Conservation (phyloP, 1,140 invertebrate species). For the Plectrocnemia conspersa region DNA sequence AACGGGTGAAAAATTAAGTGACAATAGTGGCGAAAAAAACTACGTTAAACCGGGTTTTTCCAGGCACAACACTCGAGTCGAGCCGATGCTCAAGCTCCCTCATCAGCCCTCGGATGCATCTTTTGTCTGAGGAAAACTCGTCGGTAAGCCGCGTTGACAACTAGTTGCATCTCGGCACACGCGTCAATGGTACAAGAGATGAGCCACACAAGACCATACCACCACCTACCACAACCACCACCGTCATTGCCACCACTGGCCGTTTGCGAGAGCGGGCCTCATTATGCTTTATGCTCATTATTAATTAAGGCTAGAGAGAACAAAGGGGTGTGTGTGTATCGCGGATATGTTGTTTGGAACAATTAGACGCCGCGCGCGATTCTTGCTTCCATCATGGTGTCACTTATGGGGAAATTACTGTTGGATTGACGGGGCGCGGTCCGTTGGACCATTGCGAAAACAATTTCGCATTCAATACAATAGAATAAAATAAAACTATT, state of each 20-base stretch:
- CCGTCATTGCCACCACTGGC: not conserved
- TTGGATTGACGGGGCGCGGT: too few species aligned
- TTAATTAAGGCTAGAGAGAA: not conserved
- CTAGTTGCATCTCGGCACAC: conserved; percentile 18
- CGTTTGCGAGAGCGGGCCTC: not conserved
- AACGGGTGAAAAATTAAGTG: not conserved
- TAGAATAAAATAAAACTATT: too few species aligned
- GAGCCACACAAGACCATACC: conserved; percentile 10
- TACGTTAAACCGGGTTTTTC: conserved; percentile 1
- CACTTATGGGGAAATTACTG: too few species aligned
- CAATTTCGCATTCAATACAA: too few species aligned
- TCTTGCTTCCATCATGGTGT: too few species aligned
- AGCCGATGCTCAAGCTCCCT: conserved; percentile 1
- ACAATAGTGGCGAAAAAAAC: not conserved
- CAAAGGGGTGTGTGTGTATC: not conserved
- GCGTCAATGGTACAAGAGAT: not conserved
- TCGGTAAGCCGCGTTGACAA: conserved; percentile 15
- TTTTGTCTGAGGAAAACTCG: conserved; percentile 19
- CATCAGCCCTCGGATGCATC: conserved; percentile 2
- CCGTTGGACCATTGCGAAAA: too few species aligned
- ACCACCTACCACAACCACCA: not conserved
- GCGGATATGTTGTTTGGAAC: too few species aligned
- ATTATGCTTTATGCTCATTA: conserved; percentile 9
- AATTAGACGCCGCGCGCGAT: too few species aligned
- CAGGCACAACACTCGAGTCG: conserved; percentile 1